Evolutionary conservation across 2,113 vertebrate species (phyloP), one percentile per base, ranked within the genome.

Genomic region (Oreochromis niloticus): DNA sequence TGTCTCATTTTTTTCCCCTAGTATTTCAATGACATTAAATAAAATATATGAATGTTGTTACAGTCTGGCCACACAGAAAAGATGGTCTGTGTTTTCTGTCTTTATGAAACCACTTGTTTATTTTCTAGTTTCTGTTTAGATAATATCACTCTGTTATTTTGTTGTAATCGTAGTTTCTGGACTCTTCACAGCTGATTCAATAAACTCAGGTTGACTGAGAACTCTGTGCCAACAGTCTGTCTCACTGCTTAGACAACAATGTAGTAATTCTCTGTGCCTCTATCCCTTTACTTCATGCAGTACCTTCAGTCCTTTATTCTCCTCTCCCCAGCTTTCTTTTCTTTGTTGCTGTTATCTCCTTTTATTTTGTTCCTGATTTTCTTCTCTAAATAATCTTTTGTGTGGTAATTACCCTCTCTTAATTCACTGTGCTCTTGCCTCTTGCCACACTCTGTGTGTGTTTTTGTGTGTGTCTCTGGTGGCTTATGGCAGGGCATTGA

Each of bases 401-500:
- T 92, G 36, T 82, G 22, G 46, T 91, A 82, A 90, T 91, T 81
- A 56, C 80, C 85, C 84, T 85, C 59, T 90, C 87, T 85, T 83
- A 59, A 91, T 91, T 93, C 84, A 92, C 87, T 61, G 88, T 91
- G 54, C 87, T 89, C 82, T 86, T 92, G 88, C 91, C 88, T 95
- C 78, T 88, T 85, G 89, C 93, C 78, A 84, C 89, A 66, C 89
- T 93, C 92, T 91, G 87, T 90, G 43, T 88, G 57, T 89, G 86
- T 89, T 82, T 90, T 79, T 87, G 75, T 95, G 87, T 96, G 95
- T 93, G 88, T 92, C 82, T 94, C 80, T 80, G 92, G 90, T 91
- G 83, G 90, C 92, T 95, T 94, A 89, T 90, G 91, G 91, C 96
- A 98, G 98, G 97, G 97, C 43, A 97, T 98, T 95, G 98, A 98